Base-by-base conservation (phyloP, 2,797 vertebrate genomes). In the Dermochelys coriacea region DNA sequence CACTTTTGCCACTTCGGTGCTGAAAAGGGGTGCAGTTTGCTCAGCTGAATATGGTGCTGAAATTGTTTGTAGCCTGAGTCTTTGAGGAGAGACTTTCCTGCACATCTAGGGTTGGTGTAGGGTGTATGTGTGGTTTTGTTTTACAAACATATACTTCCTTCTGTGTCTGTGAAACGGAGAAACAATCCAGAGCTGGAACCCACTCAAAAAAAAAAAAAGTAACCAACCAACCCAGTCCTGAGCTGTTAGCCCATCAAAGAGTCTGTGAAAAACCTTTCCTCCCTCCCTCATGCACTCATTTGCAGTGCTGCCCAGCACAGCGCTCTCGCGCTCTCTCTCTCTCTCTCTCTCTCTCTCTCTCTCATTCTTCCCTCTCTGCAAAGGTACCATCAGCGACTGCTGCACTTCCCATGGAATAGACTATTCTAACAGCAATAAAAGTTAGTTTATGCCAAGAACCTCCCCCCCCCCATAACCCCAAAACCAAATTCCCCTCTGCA, bases 111-210 rank as follows among this genome's bases (percentile, higher is more conserved):
- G 64, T 68, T 61, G 59, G 54, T 54, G 21, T 23, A 54, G n/a
- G n/a, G 37, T 3, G 34, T 14, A 6, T 19, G n/a, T 71, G 64
- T 41, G 91, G 82, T 23, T 57, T 96, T 95, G 25, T 47, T 47
- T 47, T 27, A 96, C 97, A 98, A 96, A 98, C 98, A 98, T 98
- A 97, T 98, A 97, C 97, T 97, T 75, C 90, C 97, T 98, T 98
- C 98, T 98, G 98, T 98, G 96, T 96, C 95, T 96, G 84, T 78
- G 88, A 64, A 98, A 97, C 95, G 97, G 97, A 94, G 98, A 97
- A 98, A 98, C 97, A 98, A 98, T 97, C 96, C 98, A 94, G 97
- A 98, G 93, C 98, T 92, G 97, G 96, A 97, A 96, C 85, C 97
- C 97, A 98, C 97, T 98, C 85, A 85, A 90, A 5, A 27, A 74